Percentiles rank a stretch among this genome's conserved stretches.
Conservation (phyloP, 2,888 invertebrate genomes). For the Allophyes oxyacanthae region DNA sequence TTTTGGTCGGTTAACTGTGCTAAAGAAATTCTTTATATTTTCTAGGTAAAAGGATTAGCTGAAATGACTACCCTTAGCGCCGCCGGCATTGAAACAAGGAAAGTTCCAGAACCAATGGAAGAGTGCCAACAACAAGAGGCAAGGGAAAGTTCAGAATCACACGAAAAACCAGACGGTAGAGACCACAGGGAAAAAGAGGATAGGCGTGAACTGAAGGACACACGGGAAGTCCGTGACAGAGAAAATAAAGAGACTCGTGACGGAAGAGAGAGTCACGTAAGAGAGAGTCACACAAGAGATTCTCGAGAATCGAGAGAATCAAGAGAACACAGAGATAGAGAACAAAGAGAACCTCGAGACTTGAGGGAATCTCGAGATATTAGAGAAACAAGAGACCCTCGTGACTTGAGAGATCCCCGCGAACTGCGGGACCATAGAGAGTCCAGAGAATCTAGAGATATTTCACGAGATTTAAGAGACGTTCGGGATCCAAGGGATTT, state of each 20-base stretch:
- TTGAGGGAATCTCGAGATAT: conserved; percentile 71
- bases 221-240: conserved; percentile 75
- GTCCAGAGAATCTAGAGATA: conserved; percentile 70
- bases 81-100: conserved; percentile 88
- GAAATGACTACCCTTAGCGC: conserved; percentile 96
- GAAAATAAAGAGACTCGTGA: conserved; percentile 78
- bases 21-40: conserved; percentile 30
- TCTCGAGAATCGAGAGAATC: conserved; percentile 75
- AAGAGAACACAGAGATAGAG: conserved; percentile 71
- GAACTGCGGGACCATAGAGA: conserved; percentile 72
- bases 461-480: conserved; percentile 70
- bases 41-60: conserved; percentile 95
- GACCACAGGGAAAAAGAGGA: conserved; percentile 81
- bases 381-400: conserved; percentile 75
- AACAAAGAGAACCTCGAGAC: conserved; percentile 77
- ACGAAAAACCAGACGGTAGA: conserved; percentile 76
- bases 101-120: conserved; percentile 86
- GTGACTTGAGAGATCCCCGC: conserved; percentile 74
- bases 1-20: neutral
- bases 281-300: conserved; percentile 76
- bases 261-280: conserved; percentile 61
- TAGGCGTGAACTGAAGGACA: conserved; percentile 75
- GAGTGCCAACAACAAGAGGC: conserved; percentile 80
- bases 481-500: conserved; percentile 72
- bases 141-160: conserved; percentile 75